Evolutionary conservation across 2,888 invertebrate species (phyloP).

Genomic region (Pandemis corylana): DNA sequence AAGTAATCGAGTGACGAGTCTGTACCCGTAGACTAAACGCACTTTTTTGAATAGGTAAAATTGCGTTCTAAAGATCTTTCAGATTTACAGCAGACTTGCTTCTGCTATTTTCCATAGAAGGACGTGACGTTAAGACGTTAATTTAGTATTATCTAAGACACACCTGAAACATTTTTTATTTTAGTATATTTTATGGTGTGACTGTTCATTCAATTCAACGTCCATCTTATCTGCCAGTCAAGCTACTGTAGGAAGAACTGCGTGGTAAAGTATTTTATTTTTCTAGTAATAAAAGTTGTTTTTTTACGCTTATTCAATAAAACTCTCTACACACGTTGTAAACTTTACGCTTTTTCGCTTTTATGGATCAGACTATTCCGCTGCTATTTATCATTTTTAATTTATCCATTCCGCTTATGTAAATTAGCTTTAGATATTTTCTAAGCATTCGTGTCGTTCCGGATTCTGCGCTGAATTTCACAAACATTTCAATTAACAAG

Average conservation of each 20-base stretch:
- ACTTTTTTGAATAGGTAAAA: constrained; percentile 31
- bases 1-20: constrained; percentile 46
- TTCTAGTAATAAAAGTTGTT: neutral
- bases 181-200: no score
- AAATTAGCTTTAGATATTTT: constrained; percentile 46
- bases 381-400: constrained; percentile 19
- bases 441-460: constrained; percentile 47
- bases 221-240: neutral
- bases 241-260: neutral
- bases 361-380: constrained; percentile 22
- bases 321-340: neutral
- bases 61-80: neutral
- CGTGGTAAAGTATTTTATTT: neutral
- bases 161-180: no score
- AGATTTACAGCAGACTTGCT: neutral
- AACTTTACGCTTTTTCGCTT: constrained; percentile 31
- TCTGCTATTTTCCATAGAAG: neutral
- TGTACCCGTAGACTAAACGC: constrained; percentile 4
- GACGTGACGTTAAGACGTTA: no score
- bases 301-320: neutral
- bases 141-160: no score
- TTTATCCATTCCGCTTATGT: constrained; percentile 23
- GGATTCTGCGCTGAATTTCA: constrained; percentile 53
- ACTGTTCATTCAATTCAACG: neutral
- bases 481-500: constrained; percentile 46